phyloP scores from a whole-genome alignment of 2,113 vertebrate species.

The Ardeotis arabs region DNA sequence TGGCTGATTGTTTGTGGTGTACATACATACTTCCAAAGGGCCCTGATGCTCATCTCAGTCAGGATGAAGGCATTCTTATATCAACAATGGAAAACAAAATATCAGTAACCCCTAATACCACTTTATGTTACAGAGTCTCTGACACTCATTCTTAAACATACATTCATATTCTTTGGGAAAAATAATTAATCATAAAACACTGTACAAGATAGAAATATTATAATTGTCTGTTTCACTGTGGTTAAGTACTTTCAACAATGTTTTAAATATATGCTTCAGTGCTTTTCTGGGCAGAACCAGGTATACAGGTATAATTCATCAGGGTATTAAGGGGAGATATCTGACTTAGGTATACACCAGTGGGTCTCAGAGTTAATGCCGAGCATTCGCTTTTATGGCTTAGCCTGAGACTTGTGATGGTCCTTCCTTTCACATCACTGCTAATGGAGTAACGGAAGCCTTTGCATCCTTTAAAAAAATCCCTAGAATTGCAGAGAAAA shows the following conservation, averaged over 20 bases:
- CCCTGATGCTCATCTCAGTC: background rate
- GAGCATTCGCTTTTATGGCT: background rate
- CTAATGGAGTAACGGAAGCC: background rate
- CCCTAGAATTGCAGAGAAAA: background rate
- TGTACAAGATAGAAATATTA: background rate
- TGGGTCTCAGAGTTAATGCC: background rate
- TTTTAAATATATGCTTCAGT: background rate
- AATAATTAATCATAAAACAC: background rate
- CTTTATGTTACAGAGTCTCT: background rate
- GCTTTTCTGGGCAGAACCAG: background rate
- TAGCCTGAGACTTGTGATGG: background rate
- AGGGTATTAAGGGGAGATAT: background rate
- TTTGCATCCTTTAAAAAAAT: background rate
- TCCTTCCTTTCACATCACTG: background rate
- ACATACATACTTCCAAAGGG: background rate
- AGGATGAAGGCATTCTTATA: background rate
- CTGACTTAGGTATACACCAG: background rate
- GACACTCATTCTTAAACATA: background rate
- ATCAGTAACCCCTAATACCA: background rate
- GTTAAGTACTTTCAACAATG: background rate
- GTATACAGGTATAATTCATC: background rate
- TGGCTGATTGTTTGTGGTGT: background rate
- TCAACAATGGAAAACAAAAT: background rate
- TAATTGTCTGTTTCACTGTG: background rate
- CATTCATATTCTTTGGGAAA: background rate